Conservation (phyloP, 1,140 invertebrate genomes). For the Argopecten irradians region DNA sequence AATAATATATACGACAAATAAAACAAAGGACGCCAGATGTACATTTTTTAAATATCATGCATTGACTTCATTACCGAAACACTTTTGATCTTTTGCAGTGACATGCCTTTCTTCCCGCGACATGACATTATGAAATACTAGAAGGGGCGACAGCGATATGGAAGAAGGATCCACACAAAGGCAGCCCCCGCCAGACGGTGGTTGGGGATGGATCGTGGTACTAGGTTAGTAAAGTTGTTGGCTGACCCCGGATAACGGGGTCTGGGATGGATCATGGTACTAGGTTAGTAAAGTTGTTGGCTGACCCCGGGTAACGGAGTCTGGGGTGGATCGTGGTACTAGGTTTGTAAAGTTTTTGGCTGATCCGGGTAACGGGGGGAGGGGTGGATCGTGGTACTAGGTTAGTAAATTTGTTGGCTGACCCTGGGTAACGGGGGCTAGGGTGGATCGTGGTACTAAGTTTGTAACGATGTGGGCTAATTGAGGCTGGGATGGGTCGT, state of each 20-base stretch:
- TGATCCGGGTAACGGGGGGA: not conserved
- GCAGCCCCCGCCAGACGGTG: not conserved
- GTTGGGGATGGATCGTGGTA: not conserved
- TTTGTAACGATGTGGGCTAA: not conserved
- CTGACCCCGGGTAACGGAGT: not conserved
- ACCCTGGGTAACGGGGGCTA: not conserved
- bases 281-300: not conserved
- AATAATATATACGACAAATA: no score
- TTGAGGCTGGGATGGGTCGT: not conserved
- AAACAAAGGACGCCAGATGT: no score
- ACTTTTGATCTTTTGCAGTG: no score
- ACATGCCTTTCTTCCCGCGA: no score
- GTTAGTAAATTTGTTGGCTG: not conserved
- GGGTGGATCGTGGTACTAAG: not conserved
- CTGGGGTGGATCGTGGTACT: not conserved
- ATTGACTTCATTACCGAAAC: no score
- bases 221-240: not conserved
- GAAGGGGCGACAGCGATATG: no score
- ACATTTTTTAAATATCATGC: no score
- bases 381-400: not conserved
- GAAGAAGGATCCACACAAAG: not conserved
- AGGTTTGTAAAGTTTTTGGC: not conserved
- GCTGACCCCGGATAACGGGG: not conserved
- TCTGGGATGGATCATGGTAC: not conserved
- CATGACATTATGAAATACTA: no score